Conservation (phyloP, 2,888 invertebrate genomes). For the Euzetes globulus region DNA sequence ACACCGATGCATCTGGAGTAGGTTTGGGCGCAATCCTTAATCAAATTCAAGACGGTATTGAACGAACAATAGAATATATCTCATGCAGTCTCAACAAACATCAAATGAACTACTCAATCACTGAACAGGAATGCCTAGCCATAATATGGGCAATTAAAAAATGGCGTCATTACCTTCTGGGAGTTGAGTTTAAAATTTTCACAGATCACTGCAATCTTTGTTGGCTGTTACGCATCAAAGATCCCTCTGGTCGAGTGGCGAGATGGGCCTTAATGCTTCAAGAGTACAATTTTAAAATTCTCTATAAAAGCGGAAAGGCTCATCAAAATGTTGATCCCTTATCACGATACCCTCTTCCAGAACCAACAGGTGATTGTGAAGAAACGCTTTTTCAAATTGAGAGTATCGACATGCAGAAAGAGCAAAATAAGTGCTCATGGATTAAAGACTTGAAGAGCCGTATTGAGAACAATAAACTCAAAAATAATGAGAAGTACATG, state of each 20-base stretch:
- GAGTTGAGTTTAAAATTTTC: conserved; percentile 44
- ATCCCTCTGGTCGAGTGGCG: neutral
- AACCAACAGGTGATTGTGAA: neutral
- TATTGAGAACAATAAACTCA: neutral
- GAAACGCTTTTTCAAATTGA: neutral
- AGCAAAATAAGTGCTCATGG: neutral
- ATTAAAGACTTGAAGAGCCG: neutral
- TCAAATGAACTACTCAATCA: conserved; percentile 48
- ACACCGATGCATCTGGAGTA: conserved; percentile 9
- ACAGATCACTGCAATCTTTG: conserved; percentile 51
- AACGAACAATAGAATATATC: conserved; percentile 11
- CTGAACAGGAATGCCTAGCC: conserved; percentile 48
- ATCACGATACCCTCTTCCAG: neutral
- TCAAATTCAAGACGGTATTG: neutral
- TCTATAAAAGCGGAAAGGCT: neutral
- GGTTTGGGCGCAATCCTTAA: conserved; percentile 18
- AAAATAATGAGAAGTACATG: neutral
- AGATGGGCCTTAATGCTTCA: neutral
- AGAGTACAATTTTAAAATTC: neutral
- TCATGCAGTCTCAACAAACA: conserved; percentile 39
- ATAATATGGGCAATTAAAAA: conserved; percentile 47
- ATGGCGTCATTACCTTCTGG: conserved; percentile 48
- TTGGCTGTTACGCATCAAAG: conserved; percentile 45
- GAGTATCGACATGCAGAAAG: neutral
- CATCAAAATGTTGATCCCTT: neutral